A percentile compares a stretch with the other conserved stretches of the same genome.
Evolutionary conservation across 2,113 vertebrate genomes (phyloP).

Genomic region (Apteryx mantelli): DNA sequence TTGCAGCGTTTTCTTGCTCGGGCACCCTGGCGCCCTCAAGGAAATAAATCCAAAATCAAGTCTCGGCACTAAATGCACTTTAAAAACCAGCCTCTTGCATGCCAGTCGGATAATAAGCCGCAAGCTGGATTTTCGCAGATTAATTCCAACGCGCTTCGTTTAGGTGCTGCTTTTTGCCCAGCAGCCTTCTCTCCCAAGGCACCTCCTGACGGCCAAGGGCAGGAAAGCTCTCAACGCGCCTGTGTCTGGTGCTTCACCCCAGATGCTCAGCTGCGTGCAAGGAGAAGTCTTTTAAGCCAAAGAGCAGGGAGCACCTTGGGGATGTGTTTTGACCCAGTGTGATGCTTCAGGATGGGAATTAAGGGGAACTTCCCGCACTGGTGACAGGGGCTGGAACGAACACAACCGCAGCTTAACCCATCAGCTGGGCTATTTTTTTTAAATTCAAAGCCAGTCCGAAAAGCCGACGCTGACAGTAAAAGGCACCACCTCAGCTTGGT

Average conservation of each 20-base stretch:
- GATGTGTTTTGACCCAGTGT: not conserved
- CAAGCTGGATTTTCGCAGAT: conserved; percentile 46
- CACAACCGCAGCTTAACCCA: not conserved
- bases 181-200: not conserved
- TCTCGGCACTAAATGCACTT: not conserved
- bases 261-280: not conserved
- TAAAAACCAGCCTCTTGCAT: not conserved
- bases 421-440: not conserved
- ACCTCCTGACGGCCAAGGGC: not conserved
- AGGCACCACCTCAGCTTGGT: not conserved
- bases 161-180: not conserved
- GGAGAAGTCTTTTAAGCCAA: not conserved
- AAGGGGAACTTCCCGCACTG: not conserved
- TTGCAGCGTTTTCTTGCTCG: not conserved
- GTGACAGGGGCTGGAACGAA: not conserved
- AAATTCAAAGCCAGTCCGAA: not conserved
- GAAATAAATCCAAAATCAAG: not conserved
- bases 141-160: conserved; percentile 27
- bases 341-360: not conserved
- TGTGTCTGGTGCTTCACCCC: not conserved
- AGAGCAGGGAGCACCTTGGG: not conserved
- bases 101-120: conserved; percentile 28
- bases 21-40: not conserved
- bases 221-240: not conserved
- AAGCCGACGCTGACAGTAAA: not conserved